A percentile compares a stretch with the other conserved stretches of the same genome.
phyloP scores from a whole-genome alignment of 2,797 vertebrate genomes.

The Cossypha dichroa region DNA sequence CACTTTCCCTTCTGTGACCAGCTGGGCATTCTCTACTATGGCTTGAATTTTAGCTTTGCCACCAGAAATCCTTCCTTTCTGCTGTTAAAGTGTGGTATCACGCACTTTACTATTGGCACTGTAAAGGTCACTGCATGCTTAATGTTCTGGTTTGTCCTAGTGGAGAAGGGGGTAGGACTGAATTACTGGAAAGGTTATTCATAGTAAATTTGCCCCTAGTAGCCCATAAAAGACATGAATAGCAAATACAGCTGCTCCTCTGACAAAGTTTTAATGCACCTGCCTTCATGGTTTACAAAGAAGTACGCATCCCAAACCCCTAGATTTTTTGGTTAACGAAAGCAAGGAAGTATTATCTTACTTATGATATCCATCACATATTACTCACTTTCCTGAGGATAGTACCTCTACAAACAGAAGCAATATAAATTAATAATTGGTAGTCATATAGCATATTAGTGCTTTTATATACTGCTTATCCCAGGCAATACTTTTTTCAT shows the following conservation, averaged over 20 bases:
- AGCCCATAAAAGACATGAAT: background rate
- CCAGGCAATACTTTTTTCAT: background rate
- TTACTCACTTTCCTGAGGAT: background rate
- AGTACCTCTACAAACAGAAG: background rate
- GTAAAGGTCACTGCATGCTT: background rate
- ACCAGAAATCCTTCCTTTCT: background rate
- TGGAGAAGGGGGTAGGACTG: background rate
- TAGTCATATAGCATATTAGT: background rate
- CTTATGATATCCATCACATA: background rate
- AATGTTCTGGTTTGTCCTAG: background rate
- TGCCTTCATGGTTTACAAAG: background rate
- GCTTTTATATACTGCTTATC: background rate
- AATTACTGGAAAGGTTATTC: background rate
- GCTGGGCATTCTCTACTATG: background rate
- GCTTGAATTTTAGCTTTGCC: background rate
- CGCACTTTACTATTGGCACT: background rate
- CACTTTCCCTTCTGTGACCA: background rate
- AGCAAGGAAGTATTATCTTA: background rate
- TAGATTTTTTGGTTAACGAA: background rate
- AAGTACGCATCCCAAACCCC: background rate
- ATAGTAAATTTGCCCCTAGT: background rate
- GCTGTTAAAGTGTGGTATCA: background rate
- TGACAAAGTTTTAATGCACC: background rate
- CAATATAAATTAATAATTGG: background rate
- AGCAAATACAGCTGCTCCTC: background rate